A percentile compares a stretch with the other conserved stretches of the same genome.
These are phyloP conservation scores for Achatina immaculata DNA, from an alignment of 1,140 invertebrate species.

Conservation along the genomic window DNA sequence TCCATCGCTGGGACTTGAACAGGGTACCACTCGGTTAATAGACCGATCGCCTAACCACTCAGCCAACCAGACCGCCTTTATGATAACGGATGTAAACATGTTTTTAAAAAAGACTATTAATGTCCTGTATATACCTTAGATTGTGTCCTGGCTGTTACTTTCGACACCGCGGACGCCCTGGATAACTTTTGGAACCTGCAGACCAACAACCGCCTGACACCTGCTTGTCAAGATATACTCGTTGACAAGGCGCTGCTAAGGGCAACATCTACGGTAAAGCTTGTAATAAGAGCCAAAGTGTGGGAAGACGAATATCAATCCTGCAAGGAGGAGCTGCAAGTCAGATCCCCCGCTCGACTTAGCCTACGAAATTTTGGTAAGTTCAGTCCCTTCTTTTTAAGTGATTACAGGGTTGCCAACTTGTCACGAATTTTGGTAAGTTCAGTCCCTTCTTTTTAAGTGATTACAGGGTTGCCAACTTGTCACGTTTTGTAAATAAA, in stretches of 20 bases:
- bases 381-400: conserved; percentile 9
- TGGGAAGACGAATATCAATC: conserved; percentile 54
- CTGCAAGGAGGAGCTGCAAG: conserved; percentile 49
- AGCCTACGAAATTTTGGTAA: conserved; percentile 45
- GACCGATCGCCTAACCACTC: too few species aligned
- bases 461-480: too few species aligned
- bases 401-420: too few species aligned
- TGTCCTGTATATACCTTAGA: too few species aligned
- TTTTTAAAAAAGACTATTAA: too few species aligned
- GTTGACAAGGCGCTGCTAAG: conserved; percentile 47
- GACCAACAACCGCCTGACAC: neutral
- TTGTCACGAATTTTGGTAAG: conserved; percentile 48
- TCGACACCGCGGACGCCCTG: neutral
- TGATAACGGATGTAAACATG: too few species aligned
- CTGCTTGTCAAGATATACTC: conserved; percentile 46
- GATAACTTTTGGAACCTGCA: conserved; percentile 14
- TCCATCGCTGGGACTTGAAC: too few species aligned
- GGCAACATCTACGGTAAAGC: conserved; percentile 37
- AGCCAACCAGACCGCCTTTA: too few species aligned
- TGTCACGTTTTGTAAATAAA: too few species aligned
- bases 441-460: neutral
- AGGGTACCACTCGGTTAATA: too few species aligned
- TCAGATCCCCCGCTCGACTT: neutral
- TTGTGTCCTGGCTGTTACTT: conserved; percentile 25
- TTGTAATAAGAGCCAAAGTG: conserved; percentile 51